A percentile compares a stretch with the other conserved stretches of the same genome.
Conservation (phyloP, 2,888 invertebrate genomes). For the Cepaea hortensis region DNA sequence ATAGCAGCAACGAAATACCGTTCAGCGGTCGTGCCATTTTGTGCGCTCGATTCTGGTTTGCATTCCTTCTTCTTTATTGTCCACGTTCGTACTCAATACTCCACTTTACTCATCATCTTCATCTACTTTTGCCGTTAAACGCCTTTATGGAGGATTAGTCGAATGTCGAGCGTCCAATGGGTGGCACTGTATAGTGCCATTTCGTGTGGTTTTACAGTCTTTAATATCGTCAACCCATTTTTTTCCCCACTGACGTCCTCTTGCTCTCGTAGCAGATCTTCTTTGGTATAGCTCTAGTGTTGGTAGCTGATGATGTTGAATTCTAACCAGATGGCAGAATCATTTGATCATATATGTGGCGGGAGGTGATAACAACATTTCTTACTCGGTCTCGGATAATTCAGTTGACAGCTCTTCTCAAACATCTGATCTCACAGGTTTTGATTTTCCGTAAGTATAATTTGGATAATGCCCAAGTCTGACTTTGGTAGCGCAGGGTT, state of each 20-base stretch:
- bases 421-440: too few species aligned
- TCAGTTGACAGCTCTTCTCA: too few species aligned
- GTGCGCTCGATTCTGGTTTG: background rate
- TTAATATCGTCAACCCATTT: background rate
- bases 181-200: background rate
- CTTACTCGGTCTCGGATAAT: background rate
- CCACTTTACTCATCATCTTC: background rate
- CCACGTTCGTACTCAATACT: too few species aligned
- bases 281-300: too few species aligned
- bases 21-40: background rate
- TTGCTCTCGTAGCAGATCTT: too few species aligned
- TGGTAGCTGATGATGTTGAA: too few species aligned
- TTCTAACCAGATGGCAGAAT: too few species aligned
- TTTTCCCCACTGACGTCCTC: too few species aligned
- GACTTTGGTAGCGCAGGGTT: too few species aligned
- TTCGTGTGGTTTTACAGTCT: background rate
- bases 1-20: background rate
- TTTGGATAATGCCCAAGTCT: too few species aligned
- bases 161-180: background rate
- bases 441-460: too few species aligned
- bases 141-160: background rate
- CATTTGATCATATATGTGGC: background rate
- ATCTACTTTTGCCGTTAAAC: background rate
- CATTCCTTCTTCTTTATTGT: background rate
- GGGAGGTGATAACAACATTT: background rate